Conservation (phyloP, 1,140 invertebrate genomes). For the Eumaeus atala region DNA sequence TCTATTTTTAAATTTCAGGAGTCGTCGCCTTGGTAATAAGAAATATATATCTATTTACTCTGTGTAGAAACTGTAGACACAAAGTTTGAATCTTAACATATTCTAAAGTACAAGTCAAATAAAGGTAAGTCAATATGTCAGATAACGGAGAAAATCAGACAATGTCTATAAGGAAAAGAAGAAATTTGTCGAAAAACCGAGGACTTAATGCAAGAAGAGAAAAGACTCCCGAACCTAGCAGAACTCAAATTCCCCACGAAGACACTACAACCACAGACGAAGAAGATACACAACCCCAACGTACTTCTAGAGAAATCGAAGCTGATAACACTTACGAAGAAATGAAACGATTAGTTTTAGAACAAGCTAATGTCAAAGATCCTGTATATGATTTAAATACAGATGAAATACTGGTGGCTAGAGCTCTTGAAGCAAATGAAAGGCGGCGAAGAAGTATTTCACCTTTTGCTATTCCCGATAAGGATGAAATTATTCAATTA, state of each 20-base stretch:
- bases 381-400: constrained; percentile 66
- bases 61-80: constrained; percentile 32
- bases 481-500: constrained; percentile 44
- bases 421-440: constrained; percentile 59
- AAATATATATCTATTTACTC: too few relatives aligned
- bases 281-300: constrained; percentile 48
- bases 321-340: constrained; percentile 68
- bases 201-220: constrained; percentile 67
- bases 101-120: constrained; percentile 29
- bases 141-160: constrained; percentile 57
- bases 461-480: constrained; percentile 65
- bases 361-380: constrained; percentile 61
- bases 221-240: constrained; percentile 75
- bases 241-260: constrained; percentile 51
- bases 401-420: constrained; percentile 60
- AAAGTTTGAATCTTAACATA: constrained; percentile 28
- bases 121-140: constrained; percentile 50
- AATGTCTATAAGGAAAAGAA: constrained; percentile 67
- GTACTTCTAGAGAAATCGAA: constrained; percentile 63
- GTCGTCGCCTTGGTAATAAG: constrained; percentile 5
- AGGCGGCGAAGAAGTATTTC: constrained; percentile 69
- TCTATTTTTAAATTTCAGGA: constrained; percentile 2
- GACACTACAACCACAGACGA: constrained; percentile 69
- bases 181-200: constrained; percentile 73
- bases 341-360: constrained; percentile 66